Evolutionary conservation across 2,113 vertebrate genomes (phyloP), one percentile per base, ranked within the genome.

Genomic region (Nannobrachium achirus): DNA sequence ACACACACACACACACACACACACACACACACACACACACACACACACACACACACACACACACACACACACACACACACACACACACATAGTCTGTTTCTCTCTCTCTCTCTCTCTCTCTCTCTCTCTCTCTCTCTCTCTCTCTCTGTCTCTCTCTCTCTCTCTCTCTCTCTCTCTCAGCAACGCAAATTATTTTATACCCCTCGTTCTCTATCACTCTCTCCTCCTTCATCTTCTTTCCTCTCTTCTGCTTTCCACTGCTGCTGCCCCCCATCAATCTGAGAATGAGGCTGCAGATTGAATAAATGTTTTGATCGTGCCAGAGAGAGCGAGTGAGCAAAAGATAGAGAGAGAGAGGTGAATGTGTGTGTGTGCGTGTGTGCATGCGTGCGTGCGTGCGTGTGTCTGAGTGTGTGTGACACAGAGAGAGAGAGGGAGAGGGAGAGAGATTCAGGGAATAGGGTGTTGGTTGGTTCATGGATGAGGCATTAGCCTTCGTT

Each of bases 221-320:
- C 66, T 73, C 61, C 42, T 64, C 53, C 14, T 15, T 13, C 69
- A 44, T 73, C 66, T 66, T 79, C 67, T 49, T 39, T 69, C 72
- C 55, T 71, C 53, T 72, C 62, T 66, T 75, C 71, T 45, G 67
- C 77, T 75, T 55, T 55, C 56, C 52, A 44, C 40, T 39, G 63
- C 60, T 63, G 58, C 38, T 10, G 1, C 44, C 40, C 59, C 50
- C 59, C 65, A 55, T 67, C 82, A 68, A 81, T 81, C 75, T 71
- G 73, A 70, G 56, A 61, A 69, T 82, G 79, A 59, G 66, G 53
- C 78, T 78, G 81, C 71, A 82, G 82, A 88, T 80, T 85, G 73
- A 85, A 86, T 85, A 77, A 88, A 88, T 88, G n/a, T 85, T 88
- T 87, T 86, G 66, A 87, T 65, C 66, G 80, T 80, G 82, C 50